Evolutionary conservation across 2,888 invertebrate genomes (phyloP).

Genomic region (Eupithecia dodoneata): DNA sequence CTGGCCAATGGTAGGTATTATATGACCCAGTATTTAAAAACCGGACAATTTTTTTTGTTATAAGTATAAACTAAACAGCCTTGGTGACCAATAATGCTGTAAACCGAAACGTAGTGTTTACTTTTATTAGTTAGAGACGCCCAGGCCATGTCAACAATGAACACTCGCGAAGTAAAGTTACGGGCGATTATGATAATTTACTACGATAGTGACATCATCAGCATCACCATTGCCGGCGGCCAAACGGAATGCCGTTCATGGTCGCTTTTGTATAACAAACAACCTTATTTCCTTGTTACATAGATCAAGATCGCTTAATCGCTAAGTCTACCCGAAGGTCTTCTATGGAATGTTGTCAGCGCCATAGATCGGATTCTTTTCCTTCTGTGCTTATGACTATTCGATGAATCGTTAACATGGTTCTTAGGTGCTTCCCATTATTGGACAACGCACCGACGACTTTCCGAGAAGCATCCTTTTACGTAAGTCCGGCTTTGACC

Average conservation of each 20-base stretch:
- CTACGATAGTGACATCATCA: conserved; percentile 72
- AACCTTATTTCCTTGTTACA: conserved; percentile 28
- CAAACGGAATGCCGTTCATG: conserved; percentile 27
- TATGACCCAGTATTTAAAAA: background rate
- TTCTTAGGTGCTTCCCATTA: conserved; percentile 19
- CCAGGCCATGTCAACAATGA: conserved; percentile 37
- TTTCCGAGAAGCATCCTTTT: conserved; percentile 32
- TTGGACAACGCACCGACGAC: conserved; percentile 11
- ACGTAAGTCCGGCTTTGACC: conserved; percentile 28
- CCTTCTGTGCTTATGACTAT: conserved; percentile 7
- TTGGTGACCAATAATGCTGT: background rate
- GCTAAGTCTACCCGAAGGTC: conserved; percentile 19
- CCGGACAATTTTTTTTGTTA: background rate
- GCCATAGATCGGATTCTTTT: conserved; percentile 20
- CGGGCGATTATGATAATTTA: conserved; percentile 68
- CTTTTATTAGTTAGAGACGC: conserved; percentile 38
- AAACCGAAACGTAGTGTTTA: conserved; percentile 20
- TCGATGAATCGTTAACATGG: conserved; percentile 19
- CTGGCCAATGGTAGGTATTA: background rate
- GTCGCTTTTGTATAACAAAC: conserved; percentile 14
- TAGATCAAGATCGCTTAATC: conserved; percentile 30
- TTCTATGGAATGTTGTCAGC: conserved; percentile 29
- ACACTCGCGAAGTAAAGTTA: conserved; percentile 42
- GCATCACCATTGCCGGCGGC: conserved; percentile 52
- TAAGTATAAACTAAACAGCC: background rate